Evolutionary conservation across 2,888 invertebrate species (phyloP).

Genomic region (Hydriomena furcata): DNA sequence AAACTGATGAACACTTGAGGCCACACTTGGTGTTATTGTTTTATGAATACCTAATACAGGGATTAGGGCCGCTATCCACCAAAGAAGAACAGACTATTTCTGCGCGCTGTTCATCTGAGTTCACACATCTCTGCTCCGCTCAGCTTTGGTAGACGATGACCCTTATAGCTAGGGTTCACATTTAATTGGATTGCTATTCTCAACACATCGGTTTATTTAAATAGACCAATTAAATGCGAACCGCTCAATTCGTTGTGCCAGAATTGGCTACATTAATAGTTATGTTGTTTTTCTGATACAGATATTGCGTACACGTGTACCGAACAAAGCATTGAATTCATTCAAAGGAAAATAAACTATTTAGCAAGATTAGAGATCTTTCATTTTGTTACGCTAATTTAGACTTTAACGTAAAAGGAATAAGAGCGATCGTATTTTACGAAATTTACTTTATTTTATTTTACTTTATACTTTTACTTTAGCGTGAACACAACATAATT

Average conservation of each 20-base stretch:
- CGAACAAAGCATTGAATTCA: not conserved
- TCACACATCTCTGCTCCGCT: too few species aligned
- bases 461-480: too few species aligned
- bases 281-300: not conserved
- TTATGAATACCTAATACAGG: slow-evolving; percentile 15
- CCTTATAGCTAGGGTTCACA: not conserved
- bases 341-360: too few species aligned
- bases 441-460: too few species aligned
- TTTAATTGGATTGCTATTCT: not conserved
- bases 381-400: too few species aligned
- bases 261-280: not conserved
- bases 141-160: too few species aligned
- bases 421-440: too few species aligned
- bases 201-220: not conserved
- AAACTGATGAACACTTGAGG: slow-evolving; percentile 72
- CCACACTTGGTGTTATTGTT: slow-evolving; percentile 45
- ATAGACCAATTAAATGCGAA: not conserved
- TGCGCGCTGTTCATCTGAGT: too few species aligned
- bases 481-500: not conserved
- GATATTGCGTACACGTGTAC: slow-evolving; percentile 10
- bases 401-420: too few species aligned
- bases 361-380: too few species aligned
- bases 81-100: too few species aligned
- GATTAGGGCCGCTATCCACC: not conserved
- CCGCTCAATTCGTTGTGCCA: not conserved